phyloP scores from a whole-genome alignment of 2,888 invertebrate species.

The Cactoblastis cactorum region DNA sequence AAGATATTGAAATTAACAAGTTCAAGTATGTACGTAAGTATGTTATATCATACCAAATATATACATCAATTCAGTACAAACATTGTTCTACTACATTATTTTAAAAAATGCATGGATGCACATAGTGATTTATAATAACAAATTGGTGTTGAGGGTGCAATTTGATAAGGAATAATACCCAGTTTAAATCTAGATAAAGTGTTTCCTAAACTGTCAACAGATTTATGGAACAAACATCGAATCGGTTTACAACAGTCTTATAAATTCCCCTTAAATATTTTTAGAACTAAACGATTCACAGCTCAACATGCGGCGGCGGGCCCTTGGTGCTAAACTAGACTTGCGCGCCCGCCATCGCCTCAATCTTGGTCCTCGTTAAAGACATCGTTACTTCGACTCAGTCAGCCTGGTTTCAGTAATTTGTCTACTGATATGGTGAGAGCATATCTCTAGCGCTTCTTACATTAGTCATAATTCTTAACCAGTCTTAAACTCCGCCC shows the following conservation, averaged over 20 bases:
- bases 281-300: conserved; percentile 49
- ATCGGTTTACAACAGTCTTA: conserved; percentile 54
- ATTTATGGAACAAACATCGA: conserved; percentile 35
- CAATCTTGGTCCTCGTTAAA: conserved; percentile 60
- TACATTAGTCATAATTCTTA: conserved; percentile 56
- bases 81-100: conserved; percentile 18
- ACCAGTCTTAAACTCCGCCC: conserved; percentile 68
- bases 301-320: conserved; percentile 39
- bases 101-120: conserved; percentile 25
- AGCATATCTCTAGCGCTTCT: conserved; percentile 50
- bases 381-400: conserved; percentile 41
- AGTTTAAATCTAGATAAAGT: conserved; percentile 29
- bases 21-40: conserved; percentile 18
- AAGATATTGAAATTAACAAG: conserved; percentile 13
- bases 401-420: conserved; percentile 40
- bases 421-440: conserved; percentile 68
- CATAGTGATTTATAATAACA: conserved; percentile 27
- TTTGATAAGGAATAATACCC: conserved; percentile 33
- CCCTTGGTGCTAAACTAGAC: conserved; percentile 21
- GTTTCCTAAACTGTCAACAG: conserved; percentile 32
- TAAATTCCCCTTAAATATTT: conserved; percentile 43
- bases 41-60: conserved; percentile 14
- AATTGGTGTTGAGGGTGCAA: conserved; percentile 41
- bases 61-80: conserved; percentile 16
- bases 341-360: conserved; percentile 30